Base-by-base conservation (phyloP, 2,888 invertebrate genomes). In the Spicauda simplicius region DNA sequence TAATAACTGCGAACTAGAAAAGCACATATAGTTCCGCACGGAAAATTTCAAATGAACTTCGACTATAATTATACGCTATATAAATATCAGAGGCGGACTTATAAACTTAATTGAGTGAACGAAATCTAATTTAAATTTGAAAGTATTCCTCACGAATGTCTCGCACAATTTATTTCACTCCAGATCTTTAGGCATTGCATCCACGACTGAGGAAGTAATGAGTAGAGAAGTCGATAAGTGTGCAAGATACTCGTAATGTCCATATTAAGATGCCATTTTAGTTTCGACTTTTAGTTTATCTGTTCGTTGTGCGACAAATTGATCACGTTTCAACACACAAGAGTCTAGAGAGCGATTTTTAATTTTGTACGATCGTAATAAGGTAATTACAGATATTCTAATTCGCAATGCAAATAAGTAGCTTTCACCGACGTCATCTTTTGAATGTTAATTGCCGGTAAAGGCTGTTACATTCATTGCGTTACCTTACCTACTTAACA, bases 371-470 rank as follows among this genome's bases (percentile, higher is more conserved):
- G 68, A 76, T 74, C 69, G 69, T 76, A 80, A 78, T 78, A 76
- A 79, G 77, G 71, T 81, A 82, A 83, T 82, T 80, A 82, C 76
- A 80, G 75, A 79, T 76, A 78, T 72, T 70, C 70, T 73, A 74
- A 81, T 80, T 81, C 77, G 78, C 76, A 74, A 80, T 77, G 76
- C 77, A 76, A 81, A 79, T 74, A 54, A 54, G 65, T 64, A 53
- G 61, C 72, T 71, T 72, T 74, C 70, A 65, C 70, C 54, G n/a
- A 25, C 33, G n/a, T 20, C 52, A 16, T 10, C 18, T 18, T 16
- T 50, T 16, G 10, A 18, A 18, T 18, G 18, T 50, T 18, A 50
- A 48, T 48, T 7, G 10, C 18, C 50, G n/a, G 50, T 50, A 50
- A 48, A 50, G 18, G 50, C n/a, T 18, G 18, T 18, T 50, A 18